These are phyloP conservation scores for Adelphocoris suturalis DNA, from an alignment of 2,888 invertebrate genomes.

Conservation along the genomic window DNA sequence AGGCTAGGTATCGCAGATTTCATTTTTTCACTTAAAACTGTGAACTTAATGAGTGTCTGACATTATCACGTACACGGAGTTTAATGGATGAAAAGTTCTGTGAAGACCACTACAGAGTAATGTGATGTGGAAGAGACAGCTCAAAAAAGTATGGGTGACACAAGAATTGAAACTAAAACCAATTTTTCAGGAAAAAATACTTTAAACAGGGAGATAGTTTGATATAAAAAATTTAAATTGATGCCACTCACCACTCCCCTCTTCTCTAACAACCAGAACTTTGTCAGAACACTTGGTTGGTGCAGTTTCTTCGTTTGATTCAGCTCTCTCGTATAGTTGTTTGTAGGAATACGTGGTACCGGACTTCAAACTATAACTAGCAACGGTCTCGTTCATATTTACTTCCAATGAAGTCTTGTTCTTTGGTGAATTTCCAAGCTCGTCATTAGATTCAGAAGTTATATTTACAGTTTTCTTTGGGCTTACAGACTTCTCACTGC, in stretches of 20 bases:
- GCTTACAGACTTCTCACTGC: background rate
- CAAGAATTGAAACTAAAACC: too few relatives aligned
- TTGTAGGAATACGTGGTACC: background rate
- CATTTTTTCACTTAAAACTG: too few relatives aligned
- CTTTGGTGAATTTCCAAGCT: background rate
- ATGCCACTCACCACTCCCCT: background rate
- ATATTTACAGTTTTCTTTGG: background rate
- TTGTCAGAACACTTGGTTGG: background rate
- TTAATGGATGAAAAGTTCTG: too few relatives aligned
- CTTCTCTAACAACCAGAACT: conserved; percentile 8
- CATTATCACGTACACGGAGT: too few relatives aligned
- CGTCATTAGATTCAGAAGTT: background rate
- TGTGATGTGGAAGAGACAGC: too few relatives aligned
- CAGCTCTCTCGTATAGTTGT: background rate
- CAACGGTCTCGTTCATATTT: background rate
- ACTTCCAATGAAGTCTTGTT: background rate
- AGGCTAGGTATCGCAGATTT: too few relatives aligned
- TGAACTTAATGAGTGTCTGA: too few relatives aligned
- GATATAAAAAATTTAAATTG: too few relatives aligned
- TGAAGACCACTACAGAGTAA: too few relatives aligned
- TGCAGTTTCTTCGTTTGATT: background rate
- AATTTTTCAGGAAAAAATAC: too few relatives aligned
- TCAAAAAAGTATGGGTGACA: too few relatives aligned
- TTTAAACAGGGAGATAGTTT: too few relatives aligned
- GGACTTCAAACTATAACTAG: background rate